Evolutionary conservation across 2,113 vertebrate species (phyloP).

Genomic region (Xerus inauris): DNA sequence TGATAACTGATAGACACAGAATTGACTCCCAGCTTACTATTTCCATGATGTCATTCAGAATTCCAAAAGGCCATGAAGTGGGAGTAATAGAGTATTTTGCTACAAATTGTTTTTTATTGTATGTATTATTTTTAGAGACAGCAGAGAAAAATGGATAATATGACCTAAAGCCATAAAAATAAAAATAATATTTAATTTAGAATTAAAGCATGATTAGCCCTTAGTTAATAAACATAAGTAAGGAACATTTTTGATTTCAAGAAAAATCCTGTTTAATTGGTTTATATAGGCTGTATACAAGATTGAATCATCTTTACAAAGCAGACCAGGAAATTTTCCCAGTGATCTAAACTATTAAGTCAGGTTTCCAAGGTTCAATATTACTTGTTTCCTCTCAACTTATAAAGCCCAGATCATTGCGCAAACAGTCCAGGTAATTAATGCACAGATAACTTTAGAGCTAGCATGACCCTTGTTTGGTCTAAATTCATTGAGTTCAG

Average conservation of each 20-base stretch:
- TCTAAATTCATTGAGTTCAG: background rate
- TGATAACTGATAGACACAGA: background rate
- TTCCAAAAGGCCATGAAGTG: background rate
- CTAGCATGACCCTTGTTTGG: background rate
- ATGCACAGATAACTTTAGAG: background rate
- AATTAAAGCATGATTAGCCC: background rate
- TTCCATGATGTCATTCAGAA: background rate
- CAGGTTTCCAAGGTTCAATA: background rate
- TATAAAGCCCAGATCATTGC: background rate
- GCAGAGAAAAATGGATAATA: background rate
- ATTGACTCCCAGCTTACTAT: background rate
- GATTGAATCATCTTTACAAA: background rate
- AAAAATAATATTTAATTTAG: slow-evolving; percentile 40
- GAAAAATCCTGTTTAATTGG: background rate
- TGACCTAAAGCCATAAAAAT: background rate
- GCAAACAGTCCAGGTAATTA: background rate
- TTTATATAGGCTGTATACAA: background rate
- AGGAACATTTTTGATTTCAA: background rate
- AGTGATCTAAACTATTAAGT: background rate
- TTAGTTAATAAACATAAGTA: slow-evolving; percentile 9
- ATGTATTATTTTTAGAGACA: slow-evolving; percentile 3
- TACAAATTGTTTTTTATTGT: background rate
- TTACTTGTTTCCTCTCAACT: background rate
- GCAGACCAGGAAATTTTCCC: background rate
- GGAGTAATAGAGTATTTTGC: background rate